Conservation (phyloP, 2,797 vertebrate species). For the Coilia nasus region DNA sequence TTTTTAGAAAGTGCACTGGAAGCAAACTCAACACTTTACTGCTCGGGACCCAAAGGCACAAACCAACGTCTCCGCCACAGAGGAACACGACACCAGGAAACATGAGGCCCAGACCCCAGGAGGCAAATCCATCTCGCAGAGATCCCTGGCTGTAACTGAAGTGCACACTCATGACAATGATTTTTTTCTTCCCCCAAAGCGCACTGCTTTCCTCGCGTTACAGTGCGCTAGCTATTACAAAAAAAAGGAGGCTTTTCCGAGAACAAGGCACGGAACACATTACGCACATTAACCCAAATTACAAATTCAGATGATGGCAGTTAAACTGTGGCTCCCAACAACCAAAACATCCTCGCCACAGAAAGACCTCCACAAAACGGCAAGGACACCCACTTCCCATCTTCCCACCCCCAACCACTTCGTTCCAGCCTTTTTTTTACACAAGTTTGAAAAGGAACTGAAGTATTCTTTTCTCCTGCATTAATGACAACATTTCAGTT, state of each 20-base stretch:
- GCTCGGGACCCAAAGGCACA: neutral
- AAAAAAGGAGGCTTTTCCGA: neutral
- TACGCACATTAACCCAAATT: conserved; percentile 20
- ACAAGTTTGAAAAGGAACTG: neutral
- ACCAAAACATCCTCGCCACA: neutral
- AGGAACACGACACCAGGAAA: neutral
- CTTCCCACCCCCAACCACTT: no score
- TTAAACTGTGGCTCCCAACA: neutral
- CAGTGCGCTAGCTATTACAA: neutral
- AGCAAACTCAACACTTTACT: conserved; percentile 14
- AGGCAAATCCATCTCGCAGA: neutral
- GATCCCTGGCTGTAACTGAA: neutral
- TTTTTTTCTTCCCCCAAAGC: neutral
- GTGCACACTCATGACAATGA: conserved; percentile 1
- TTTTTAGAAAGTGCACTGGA: conserved; percentile 22
- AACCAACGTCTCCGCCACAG: neutral
- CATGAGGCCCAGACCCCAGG: neutral
- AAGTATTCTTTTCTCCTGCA: conserved; percentile 12
- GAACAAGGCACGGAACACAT: neutral
- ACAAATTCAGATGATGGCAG: conserved; percentile 9
- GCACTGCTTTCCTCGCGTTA: neutral
- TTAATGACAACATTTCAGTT: conserved; percentile 1
- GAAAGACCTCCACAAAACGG: neutral
- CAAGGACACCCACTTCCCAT: neutral
- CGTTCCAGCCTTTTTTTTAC: neutral